Evolutionary conservation across 2,888 invertebrate genomes (phyloP).

Genomic region (Cantharis nigra): DNA sequence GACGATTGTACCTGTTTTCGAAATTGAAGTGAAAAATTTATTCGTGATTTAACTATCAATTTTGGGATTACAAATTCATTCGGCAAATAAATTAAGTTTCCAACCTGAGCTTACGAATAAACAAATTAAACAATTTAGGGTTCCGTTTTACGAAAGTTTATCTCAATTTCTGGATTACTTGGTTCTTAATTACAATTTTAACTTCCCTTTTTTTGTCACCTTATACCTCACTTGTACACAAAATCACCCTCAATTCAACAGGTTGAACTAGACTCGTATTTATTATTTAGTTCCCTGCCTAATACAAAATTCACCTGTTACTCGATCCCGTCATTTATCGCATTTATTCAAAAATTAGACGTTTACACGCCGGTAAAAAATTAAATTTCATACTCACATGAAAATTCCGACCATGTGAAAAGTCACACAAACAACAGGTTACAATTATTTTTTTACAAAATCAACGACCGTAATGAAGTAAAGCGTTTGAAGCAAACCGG

Average conservation of each 20-base stretch:
- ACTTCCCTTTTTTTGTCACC: slow-evolving; percentile 28
- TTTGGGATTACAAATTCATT: slow-evolving; percentile 17
- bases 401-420: not conserved
- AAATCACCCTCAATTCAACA: slow-evolving; percentile 47
- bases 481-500: slow-evolving; percentile 21
- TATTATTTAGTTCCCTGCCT: slow-evolving; percentile 45
- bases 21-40: not conserved
- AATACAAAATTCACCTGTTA: slow-evolving; percentile 38
- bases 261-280: slow-evolving; percentile 46
- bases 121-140: slow-evolving; percentile 47
- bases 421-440: not conserved
- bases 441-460: not conserved
- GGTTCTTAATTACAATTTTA: slow-evolving; percentile 41
- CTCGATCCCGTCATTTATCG: slow-evolving; percentile 18
- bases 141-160: slow-evolving; percentile 40
- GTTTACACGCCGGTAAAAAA: not conserved
- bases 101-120: slow-evolving; percentile 34
- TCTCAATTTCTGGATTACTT: slow-evolving; percentile 46
- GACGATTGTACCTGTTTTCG: not conserved
- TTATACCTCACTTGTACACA: slow-evolving; percentile 19
- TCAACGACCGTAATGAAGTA: slow-evolving; percentile 11
- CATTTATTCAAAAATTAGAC: slow-evolving; percentile 17
- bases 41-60: slow-evolving; percentile 24
- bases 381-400: not conserved
- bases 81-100: slow-evolving; percentile 24